Percentiles rank a stretch among this genome's conserved stretches.
These are phyloP conservation scores for Morus bassanus DNA, from an alignment of 2,797 vertebrate genomes.

Conservation along the genomic window DNA sequence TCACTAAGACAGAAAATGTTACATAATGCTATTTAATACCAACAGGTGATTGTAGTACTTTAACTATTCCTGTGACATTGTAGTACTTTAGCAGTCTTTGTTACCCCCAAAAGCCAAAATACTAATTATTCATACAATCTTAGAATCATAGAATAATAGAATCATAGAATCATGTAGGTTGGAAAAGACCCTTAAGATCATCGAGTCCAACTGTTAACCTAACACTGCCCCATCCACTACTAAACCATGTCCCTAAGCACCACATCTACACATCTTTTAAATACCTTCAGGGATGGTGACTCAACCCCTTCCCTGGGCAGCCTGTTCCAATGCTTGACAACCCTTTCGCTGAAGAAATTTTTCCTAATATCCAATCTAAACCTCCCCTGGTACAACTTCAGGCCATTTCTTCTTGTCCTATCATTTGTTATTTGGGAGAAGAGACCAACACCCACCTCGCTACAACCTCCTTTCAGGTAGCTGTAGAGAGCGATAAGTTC, in stretches of 20 bases:
- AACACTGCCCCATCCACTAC: not conserved
- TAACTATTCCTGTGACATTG: not conserved
- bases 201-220: rapidly evolving
- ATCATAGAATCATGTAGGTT: not conserved
- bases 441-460: too few relatives aligned
- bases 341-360: not conserved
- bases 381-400: too few relatives aligned
- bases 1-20: not conserved
- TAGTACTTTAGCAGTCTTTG: not conserved
- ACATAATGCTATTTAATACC: not conserved
- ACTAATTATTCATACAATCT: not conserved
- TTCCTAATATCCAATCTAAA: not conserved
- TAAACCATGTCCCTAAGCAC: not conserved
- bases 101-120: not conserved
- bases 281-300: not conserved
- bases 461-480: not conserved
- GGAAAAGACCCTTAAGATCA: not conserved
- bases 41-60: not conserved
- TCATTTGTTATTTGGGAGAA: too few relatives aligned
- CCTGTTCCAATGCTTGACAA: not conserved
- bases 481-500: too few relatives aligned
- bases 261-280: rapidly evolving
- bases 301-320: not conserved
- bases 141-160: not conserved
- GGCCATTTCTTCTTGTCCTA: too few relatives aligned